These are phyloP conservation scores for Hydractinia echinata DNA, from an alignment of 30 jellyfish, hydroid and myxozoan species.

Conservation along the genomic window DNA sequence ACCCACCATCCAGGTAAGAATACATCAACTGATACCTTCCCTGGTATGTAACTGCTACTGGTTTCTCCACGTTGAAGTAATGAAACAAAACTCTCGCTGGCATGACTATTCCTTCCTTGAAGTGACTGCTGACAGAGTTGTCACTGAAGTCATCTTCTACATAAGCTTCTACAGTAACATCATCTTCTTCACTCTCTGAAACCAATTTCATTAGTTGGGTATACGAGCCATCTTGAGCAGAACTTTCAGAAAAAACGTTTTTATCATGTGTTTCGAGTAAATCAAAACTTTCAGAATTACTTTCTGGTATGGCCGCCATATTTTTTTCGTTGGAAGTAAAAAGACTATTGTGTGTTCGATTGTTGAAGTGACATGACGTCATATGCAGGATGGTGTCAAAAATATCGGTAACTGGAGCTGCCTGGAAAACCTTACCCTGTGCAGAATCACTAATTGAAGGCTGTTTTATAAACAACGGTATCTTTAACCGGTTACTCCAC, in stretches of 20 bases:
- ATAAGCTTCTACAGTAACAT: background rate
- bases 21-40: slow-evolving; percentile 21
- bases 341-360: too few relatives aligned
- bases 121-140: too few relatives aligned
- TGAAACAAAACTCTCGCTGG: slow-evolving; percentile 13
- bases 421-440: background rate
- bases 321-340: too few relatives aligned
- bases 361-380: background rate
- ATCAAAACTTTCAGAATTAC: background rate
- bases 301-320: too few relatives aligned
- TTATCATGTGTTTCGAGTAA: background rate
- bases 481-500: slow-evolving; percentile 20
- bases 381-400: slow-evolving; percentile 16
- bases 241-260: background rate
- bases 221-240: background rate
- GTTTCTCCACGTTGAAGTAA: slow-evolving; percentile 35
- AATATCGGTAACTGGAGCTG: slow-evolving; percentile 22
- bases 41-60: slow-evolving; percentile 19
- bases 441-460: background rate
- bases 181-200: background rate
- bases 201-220: background rate
- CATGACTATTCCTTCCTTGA: too few relatives aligned
- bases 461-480: slow-evolving; percentile 12
- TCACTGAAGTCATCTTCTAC: background rate
- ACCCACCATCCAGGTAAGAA: slow-evolving; percentile 33